Evolutionary conservation across 2,797 vertebrate species (phyloP).

Genomic region (Argyrosomus regius): DNA sequence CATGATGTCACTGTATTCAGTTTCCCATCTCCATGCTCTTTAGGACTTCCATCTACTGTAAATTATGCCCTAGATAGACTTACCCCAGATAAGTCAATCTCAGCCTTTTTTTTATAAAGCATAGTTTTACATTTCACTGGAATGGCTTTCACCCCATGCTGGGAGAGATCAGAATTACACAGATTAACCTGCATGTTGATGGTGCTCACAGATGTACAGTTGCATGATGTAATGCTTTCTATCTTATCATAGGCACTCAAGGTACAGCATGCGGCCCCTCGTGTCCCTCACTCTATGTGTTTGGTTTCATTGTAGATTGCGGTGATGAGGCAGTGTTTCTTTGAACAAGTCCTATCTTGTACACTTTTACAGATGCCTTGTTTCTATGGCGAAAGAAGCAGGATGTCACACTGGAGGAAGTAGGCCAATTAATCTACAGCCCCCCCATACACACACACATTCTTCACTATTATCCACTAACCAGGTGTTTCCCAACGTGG

Average conservation of each 20-base stretch:
- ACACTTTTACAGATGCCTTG: slow-evolving; percentile 38
- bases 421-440: slow-evolving; percentile 54
- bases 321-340: slow-evolving; percentile 26
- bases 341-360: slow-evolving; percentile 40
- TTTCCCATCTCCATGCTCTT: slow-evolving; percentile 41
- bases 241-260: slow-evolving; percentile 54
- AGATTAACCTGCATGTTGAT: slow-evolving; percentile 50
- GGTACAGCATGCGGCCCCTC: slow-evolving; percentile 6
- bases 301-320: slow-evolving; percentile 35
- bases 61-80: slow-evolving; percentile 35
- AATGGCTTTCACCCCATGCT: slow-evolving; percentile 33
- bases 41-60: slow-evolving; percentile 24
- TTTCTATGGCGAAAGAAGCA: slow-evolving; percentile 48
- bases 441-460: slow-evolving; percentile 19
- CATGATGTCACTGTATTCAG: slow-evolving; percentile 45
- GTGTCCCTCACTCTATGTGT: slow-evolving; percentile 21
- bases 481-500: slow-evolving; percentile 37
- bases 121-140: slow-evolving; percentile 51
- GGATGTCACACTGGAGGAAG: slow-evolving; percentile 50
- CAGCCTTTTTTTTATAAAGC: background rate
- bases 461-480: slow-evolving; percentile 41
- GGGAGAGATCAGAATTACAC: slow-evolving; percentile 37
- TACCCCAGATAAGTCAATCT: slow-evolving; percentile 50
- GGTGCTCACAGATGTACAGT: slow-evolving; percentile 28
- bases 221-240: slow-evolving; percentile 51